These are phyloP conservation scores for Rostratula benghalensis DNA, from an alignment of 2,113 vertebrate genomes.

Conservation along the genomic window DNA sequence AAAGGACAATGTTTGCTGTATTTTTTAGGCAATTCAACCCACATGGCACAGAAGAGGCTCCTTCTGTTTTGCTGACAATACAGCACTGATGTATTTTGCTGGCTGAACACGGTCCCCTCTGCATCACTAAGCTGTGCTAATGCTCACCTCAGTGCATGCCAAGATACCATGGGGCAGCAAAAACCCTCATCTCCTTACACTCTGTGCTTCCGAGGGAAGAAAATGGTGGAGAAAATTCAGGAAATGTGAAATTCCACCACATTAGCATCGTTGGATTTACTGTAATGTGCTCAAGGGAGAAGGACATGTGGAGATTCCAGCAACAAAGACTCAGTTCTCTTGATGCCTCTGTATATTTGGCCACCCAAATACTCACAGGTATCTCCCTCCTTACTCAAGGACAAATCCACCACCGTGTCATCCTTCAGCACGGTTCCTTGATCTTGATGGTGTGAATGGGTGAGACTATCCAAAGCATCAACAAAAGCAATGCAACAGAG, in stretches of 20 bases:
- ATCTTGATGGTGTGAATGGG: not conserved
- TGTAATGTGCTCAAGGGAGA: not conserved
- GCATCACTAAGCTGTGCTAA: not conserved
- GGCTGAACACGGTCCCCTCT: not conserved
- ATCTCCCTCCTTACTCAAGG: not conserved
- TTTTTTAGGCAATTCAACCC: not conserved
- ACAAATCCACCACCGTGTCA: not conserved
- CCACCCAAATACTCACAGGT: not conserved
- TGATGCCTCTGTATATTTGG: not conserved
- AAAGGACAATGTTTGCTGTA: not conserved
- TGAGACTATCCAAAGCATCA: not conserved
- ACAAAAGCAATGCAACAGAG: not conserved
- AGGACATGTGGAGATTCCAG: not conserved
- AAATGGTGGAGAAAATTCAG: not conserved
- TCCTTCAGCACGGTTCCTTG: not conserved
- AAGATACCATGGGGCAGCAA: accelerated
- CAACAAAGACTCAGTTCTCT: not conserved
- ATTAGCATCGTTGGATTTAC: not conserved
- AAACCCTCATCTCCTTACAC: not conserved
- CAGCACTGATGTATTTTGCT: not conserved
- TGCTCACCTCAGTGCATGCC: not conserved
- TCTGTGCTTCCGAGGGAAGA: not conserved
- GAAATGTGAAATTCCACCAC: not conserved
- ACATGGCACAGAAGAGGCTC: not conserved
- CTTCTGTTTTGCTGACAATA: not conserved